Evolutionary conservation across 2,888 invertebrate genomes (phyloP), one percentile per base, ranked within the genome.

Genomic region (Hydropsyche betteni): DNA sequence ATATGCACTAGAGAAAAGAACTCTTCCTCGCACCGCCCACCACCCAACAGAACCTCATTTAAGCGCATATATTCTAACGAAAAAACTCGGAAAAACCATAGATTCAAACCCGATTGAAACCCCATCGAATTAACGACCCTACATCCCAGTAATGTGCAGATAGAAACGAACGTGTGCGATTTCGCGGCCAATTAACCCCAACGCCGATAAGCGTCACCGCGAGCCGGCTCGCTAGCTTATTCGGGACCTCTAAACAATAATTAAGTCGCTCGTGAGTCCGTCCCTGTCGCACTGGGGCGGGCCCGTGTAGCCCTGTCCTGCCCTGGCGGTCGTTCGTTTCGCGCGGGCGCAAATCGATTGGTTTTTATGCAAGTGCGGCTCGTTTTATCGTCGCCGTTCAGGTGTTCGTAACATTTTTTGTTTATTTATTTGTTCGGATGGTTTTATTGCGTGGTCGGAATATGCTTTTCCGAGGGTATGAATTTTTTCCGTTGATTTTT

Each of bases 241-340:
- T 69, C 69, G 38, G 38, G 16, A 38, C 69, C 69, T 69, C 69
- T 69, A 69, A 69, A 69, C 51, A 69, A 38, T 69, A 69, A 69
- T 69, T 69, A 69, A 69, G 69, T 69, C 36, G 33, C 36, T 16
- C 68, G 36, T 34, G 4, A 2, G 5, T 2, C 24, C 4, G 12
- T 68, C 12, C 10, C 68, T 16, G 6, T 64, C 64, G 33, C 64
- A 10, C 34, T 4, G 6, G 10, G 10, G 44, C 7, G 7, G 10
- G 6, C 10, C 10, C 44, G 44, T 44, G 10, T 44, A 44, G 44
- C 44, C 7, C 44, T 44, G 44, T 44, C 44, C 10, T 10, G 44
- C 7, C 10, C 10, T 44, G 44, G 44, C 44, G 6, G 44, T 6
- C 6, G 64, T 7, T 8, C 58, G 16, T 24, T 24, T 24, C 58